Base-by-base conservation (phyloP, 2,888 invertebrate species). In the Drosophila gaucha region DNA sequence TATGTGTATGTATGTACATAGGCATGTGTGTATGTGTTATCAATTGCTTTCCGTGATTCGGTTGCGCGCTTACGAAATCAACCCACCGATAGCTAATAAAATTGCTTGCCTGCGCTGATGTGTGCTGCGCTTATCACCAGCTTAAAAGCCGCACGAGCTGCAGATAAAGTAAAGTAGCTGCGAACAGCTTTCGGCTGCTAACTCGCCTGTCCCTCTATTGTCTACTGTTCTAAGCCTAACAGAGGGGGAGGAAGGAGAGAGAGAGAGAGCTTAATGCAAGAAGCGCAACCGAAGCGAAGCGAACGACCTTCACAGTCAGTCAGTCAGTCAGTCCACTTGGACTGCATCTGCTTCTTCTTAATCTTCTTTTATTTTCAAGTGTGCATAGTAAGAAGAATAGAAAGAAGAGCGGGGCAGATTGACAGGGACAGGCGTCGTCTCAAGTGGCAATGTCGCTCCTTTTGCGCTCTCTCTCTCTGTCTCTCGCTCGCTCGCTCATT, bases 241-340 rank as follows among this genome's bases (percentile, higher is more conserved):
- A 16, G 26, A 14, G 3, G 8, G 14, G 9, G 30, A 9, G 30
- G 22, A 8, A 31, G 20, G 20, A 26, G 26, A 12, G 18, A 1
- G 3, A 12, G 43, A 24, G 41, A 6, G 41, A 57, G 24, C 39
- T 47, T 24, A n/a, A 54, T 44, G 52, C 52, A 55, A 60, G n/a
- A n/a, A 33, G 33, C 38, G 18, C 24, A 14, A 44, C 44, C 54
- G 55, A 59, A 46, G 64, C 52, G 44, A 83, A 89, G 89, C 90
- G 88, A 90, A 90, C 90, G 90, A 89, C 90, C 90, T 90, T 90
- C 90, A 90, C 86, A 89, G 89, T 85, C 80, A 80, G 80, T 85
- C 82, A 80, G 80, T 71, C 77, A 36, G 51, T 39, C n/a, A n/a
- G n/a, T n/a, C 28, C 31, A 49, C 38, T 58, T 39, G 28, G 38